phyloP scores from a whole-genome alignment of 2,888 invertebrate genomes.

The Microplitis deprimator region DNA sequence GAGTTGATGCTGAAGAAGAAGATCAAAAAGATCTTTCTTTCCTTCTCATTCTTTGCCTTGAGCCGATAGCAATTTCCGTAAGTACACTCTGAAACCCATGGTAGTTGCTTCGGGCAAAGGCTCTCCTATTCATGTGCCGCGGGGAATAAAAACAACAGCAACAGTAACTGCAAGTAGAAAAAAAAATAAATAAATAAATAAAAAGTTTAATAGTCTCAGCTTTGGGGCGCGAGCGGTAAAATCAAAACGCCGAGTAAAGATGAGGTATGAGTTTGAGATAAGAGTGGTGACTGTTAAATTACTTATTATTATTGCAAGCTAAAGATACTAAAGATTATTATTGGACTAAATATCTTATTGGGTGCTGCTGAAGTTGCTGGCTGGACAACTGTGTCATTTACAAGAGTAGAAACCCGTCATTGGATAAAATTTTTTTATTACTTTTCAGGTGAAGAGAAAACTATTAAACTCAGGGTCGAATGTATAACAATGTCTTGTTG shows the following conservation, averaged over 20 bases:
- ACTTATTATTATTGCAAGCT: constrained; percentile 9
- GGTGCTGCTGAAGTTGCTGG: not conserved
- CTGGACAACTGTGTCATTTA: not conserved
- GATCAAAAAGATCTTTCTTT: not conserved
- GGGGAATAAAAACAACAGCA: constrained; percentile 17
- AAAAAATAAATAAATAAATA: constrained; percentile 31
- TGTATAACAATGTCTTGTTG: not conserved
- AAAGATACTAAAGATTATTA: not conserved
- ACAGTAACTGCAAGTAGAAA: not conserved
- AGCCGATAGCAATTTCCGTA: constrained; percentile 67
- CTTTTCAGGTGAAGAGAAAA: not conserved
- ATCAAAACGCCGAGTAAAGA: not conserved
- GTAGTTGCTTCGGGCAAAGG: constrained; percentile 32
- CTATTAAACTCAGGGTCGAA: not conserved
- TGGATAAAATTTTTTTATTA: not conserved
- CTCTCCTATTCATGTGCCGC: constrained; percentile 44
- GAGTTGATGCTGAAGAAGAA: not conserved
- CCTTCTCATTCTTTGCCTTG: constrained; percentile 52
- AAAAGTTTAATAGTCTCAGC: constrained; percentile 51
- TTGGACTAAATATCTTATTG: not conserved
- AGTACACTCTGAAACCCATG: constrained; percentile 66
- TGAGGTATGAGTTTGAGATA: not conserved
- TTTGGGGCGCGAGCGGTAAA: not conserved
- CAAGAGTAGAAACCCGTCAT: not conserved
- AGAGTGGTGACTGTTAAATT: constrained; percentile 3